Base-by-base conservation (phyloP, 2,113 vertebrate species). In the Ceuthmochares aereus region DNA sequence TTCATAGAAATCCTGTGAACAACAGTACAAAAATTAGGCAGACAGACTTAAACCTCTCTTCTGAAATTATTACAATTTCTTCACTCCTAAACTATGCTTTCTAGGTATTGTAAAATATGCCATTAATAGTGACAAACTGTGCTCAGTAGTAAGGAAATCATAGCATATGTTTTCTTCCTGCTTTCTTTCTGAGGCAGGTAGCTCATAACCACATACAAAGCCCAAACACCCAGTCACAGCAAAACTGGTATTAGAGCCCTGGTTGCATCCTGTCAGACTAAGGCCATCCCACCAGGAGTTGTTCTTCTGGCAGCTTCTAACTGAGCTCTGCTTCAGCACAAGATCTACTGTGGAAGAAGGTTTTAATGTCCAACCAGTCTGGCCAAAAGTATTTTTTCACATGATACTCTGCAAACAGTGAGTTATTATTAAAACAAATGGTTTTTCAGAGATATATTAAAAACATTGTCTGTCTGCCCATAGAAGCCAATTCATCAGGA, bases 1-100 rank as follows among this genome's bases (percentile, higher is more conserved):
- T 87, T 98, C 98, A 34, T 99, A 97, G 91, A 99, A 99, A 93
- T 99, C 98, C 99, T 99, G 84, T 40, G 82, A 97, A 97, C 12
- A 91, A 52, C 91, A 67, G 70, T 13, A 40, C 4, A 55, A 11
- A 37, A 73, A 83, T 29, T 23, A 85, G 5, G 21, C 58, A 70
- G 37, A n/a, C 73, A 90, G 47, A 47, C 26, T 43, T 73, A 52
- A 68, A 85, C n/a, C 18, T 22, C 3, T 66, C 49, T 62, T 77
- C 60, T 78, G 51, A 76, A 92, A 56, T 79, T 25, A 67, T 59
- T 83, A 51, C 34, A 72, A 16, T 81, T 82, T 79, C 37, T 87
- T 79, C 37, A 67, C 29, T 87, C 58, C 32, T 72, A 69, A 91
- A 66, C 55, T 58, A 26, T 68, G 34, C 21, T 68, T 72, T 36